A percentile compares a stretch with the other conserved stretches of the same genome.
phyloP scores from a whole-genome alignment of 2,797 vertebrate genomes.

The Brachyrhaphis roseni region DNA sequence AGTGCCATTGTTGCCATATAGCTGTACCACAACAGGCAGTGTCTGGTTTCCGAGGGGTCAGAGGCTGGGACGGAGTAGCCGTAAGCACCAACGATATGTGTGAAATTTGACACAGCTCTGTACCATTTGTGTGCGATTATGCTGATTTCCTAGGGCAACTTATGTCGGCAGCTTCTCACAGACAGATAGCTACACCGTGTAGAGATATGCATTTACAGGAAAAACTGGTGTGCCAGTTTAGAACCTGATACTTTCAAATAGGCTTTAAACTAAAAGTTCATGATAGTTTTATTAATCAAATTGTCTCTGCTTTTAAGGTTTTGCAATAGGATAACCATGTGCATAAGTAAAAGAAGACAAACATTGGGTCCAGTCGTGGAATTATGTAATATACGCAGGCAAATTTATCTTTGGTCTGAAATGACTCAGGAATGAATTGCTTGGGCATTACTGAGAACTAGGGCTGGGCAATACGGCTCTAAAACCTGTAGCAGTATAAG shows the following conservation, averaged over 20 bases:
- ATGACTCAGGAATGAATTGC: neutral
- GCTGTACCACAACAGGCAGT: slow-evolving; percentile 44
- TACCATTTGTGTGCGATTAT: slow-evolving; percentile 75
- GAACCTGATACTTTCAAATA: slow-evolving; percentile 4
- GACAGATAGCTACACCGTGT: slow-evolving; percentile 33
- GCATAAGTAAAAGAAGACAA: neutral
- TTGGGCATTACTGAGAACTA: neutral
- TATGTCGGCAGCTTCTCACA: slow-evolving; percentile 61
- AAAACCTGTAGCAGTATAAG: too few species aligned
- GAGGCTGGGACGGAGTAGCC: slow-evolving; percentile 64
- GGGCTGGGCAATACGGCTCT: too few species aligned
- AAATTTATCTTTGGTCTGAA: neutral
- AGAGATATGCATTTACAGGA: slow-evolving; percentile 18
- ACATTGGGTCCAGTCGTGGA: neutral
- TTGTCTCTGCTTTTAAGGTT: neutral
- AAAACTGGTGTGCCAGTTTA: slow-evolving; percentile 9
- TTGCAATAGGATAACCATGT: neutral
- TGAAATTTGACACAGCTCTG: slow-evolving; percentile 75
- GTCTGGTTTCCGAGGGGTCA: slow-evolving; percentile 71
- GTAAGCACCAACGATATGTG: slow-evolving; percentile 58
- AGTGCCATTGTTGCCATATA: slow-evolving; percentile 52
- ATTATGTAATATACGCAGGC: neutral
- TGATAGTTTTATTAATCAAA: neutral
- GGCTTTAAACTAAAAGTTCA: neutral
- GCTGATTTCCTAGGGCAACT: slow-evolving; percentile 69